phyloP scores from a whole-genome alignment of 2,113 vertebrate species.

The Carassius gibelio region DNA sequence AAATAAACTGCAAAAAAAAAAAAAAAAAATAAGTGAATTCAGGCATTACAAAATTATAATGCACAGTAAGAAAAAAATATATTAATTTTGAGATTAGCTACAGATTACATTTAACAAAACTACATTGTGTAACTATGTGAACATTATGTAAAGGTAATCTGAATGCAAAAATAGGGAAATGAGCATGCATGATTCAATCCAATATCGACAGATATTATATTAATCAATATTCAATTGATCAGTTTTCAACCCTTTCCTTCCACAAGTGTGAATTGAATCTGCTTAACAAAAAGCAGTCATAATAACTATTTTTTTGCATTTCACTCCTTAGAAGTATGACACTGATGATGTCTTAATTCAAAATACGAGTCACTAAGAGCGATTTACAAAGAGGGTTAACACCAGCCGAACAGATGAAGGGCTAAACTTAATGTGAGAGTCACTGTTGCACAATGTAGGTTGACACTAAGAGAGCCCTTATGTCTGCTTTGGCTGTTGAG shows the following conservation, averaged over 20 bases:
- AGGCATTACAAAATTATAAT: background rate
- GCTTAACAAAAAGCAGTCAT: background rate
- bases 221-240: background rate
- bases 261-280: background rate
- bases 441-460: constrained; percentile 1
- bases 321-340: background rate
- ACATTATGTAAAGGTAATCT: too few relatives aligned
- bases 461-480: constrained; percentile 34
- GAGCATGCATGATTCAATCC: background rate
- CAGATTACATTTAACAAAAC: background rate
- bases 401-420: constrained; percentile 8
- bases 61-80: background rate
- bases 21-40: too few relatives aligned
- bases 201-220: background rate
- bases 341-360: background rate
- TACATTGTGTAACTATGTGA: background rate
- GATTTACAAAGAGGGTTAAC: background rate
- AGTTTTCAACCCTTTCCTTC: background rate
- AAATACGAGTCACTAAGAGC: background rate
- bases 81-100: background rate
- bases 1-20: too few relatives aligned
- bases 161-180: background rate
- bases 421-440: constrained; percentile 15
- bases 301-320: background rate
- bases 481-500: constrained; percentile 15